phyloP scores from a whole-genome alignment of 1,140 invertebrate genomes.

The Planococcus citri region DNA sequence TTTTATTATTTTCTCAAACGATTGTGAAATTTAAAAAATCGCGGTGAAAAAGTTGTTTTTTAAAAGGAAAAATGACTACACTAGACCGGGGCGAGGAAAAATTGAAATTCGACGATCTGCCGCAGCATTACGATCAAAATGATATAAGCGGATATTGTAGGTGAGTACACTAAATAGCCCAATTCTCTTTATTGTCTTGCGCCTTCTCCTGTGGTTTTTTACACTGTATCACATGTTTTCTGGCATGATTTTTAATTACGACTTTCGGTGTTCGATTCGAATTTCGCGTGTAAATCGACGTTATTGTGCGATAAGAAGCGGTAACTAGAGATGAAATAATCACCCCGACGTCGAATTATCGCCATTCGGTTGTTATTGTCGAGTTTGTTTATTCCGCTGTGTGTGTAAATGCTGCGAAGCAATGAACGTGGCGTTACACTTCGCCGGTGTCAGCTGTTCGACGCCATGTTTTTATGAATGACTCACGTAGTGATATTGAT shows the following conservation, averaged over 20 bases:
- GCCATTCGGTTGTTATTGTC: background rate
- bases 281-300: too few relatives aligned
- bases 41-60: constrained; percentile 23
- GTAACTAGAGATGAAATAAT: too few relatives aligned
- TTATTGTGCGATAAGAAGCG: too few relatives aligned
- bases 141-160: constrained; percentile 34
- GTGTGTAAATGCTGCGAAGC: background rate
- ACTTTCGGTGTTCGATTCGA: too few relatives aligned
- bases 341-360: too few relatives aligned
- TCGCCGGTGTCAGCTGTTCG: constrained; percentile 19
- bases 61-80: constrained; percentile 31
- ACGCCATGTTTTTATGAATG: constrained; percentile 21
- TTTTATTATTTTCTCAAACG: background rate
- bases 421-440: constrained; percentile 19
- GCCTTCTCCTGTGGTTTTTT: background rate
- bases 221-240: constrained; percentile 3
- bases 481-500: constrained; percentile 8
- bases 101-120: constrained; percentile 32
- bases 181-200: constrained; percentile 9
- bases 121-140: constrained; percentile 34
- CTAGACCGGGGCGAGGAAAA: constrained; percentile 32
- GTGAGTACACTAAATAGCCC: constrained; percentile 28
- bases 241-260: background rate
- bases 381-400: constrained; percentile 10
- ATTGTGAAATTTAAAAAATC: constrained; percentile 10